Evolutionary conservation across 2,888 invertebrate species (phyloP).

Genomic region (Plagodis pulveraria): DNA sequence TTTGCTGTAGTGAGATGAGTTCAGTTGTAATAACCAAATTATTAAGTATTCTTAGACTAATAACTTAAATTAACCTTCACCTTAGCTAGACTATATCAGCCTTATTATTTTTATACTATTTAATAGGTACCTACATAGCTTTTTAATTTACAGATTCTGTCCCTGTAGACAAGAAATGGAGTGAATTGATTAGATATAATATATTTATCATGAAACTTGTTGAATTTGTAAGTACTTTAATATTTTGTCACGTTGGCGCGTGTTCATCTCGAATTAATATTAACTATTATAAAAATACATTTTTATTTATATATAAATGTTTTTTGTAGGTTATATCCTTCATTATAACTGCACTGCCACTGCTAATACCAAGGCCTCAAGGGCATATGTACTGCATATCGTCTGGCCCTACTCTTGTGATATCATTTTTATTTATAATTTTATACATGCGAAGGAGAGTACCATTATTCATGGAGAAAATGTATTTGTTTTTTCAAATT

Average conservation of each 20-base stretch:
- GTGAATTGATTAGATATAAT: conserved; percentile 75
- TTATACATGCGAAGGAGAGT: conserved; percentile 73
- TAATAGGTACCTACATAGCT: not conserved
- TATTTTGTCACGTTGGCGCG: not conserved
- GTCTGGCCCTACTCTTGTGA: conserved; percentile 73
- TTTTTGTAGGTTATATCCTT: conserved; percentile 70
- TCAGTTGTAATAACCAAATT: too few species aligned
- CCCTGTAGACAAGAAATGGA: conserved; percentile 78
- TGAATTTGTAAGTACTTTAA: conserved; percentile 72
- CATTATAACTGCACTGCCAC: conserved; percentile 63
- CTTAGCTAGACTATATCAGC: too few species aligned
- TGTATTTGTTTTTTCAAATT: conserved; percentile 81
- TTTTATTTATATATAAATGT: conserved; percentile 37
- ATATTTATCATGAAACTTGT: conserved; percentile 79
- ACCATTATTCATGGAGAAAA: conserved; percentile 79
- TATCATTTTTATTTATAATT: conserved; percentile 71
- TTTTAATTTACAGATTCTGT: conserved; percentile 67
- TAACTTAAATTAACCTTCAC: too few species aligned
- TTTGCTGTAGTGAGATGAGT: too few species aligned
- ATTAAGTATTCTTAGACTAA: too few species aligned
- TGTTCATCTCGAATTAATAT: not conserved
- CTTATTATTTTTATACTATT: too few species aligned
- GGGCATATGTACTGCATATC: conserved; percentile 82
- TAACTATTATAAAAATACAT: conserved; percentile 11
- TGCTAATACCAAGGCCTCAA: conserved; percentile 60